Conservation (phyloP, 1,140 invertebrate genomes). For the Drosophila yakuba region DNA sequence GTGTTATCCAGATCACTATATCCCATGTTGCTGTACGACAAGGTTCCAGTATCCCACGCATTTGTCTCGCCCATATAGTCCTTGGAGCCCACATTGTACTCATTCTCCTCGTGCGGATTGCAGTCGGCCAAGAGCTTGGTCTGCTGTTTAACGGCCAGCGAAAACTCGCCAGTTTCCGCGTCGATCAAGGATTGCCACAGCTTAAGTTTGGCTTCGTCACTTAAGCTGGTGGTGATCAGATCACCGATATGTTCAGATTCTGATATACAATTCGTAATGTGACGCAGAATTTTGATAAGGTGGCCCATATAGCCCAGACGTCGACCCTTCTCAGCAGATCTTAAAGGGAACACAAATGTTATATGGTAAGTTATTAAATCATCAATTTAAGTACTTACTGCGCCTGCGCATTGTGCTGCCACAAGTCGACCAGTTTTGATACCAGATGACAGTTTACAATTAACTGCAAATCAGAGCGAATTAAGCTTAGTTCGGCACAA, state of each 20-base stretch:
- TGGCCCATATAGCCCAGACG: slow-evolving; percentile 92
- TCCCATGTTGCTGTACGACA: slow-evolving; percentile 57
- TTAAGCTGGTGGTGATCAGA: slow-evolving; percentile 72
- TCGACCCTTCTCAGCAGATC: slow-evolving; percentile 82
- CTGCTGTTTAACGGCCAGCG: slow-evolving; percentile 67
- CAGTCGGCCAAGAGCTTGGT: slow-evolving; percentile 74
- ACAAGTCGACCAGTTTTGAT: slow-evolving; percentile 88
- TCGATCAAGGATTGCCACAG: slow-evolving; percentile 76
- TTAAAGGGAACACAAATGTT: slow-evolving; percentile 48
- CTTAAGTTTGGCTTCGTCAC: slow-evolving; percentile 59
- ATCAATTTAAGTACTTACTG: slow-evolving; percentile 84
- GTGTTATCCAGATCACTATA: slow-evolving; percentile 64
- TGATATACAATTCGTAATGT: slow-evolving; percentile 76
- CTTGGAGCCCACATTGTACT: slow-evolving; percentile 59
- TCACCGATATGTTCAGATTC: slow-evolving; percentile 83
- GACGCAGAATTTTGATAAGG: slow-evolving; percentile 88
- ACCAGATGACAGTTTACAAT: slow-evolving; percentile 89
- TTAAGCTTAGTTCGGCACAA: background rate
- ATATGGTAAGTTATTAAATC: background rate
- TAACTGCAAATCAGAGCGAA: slow-evolving; percentile 85
- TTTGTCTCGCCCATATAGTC: slow-evolving; percentile 61
- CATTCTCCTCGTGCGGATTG: slow-evolving; percentile 73
- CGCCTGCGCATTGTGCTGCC: slow-evolving; percentile 87
- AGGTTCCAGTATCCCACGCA: slow-evolving; percentile 54
- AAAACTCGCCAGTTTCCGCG: slow-evolving; percentile 72